A percentile compares a stretch with the other conserved stretches of the same genome.
Conservation (phyloP, 2,113 vertebrate species). For the Ochotona curzoniae region DNA sequence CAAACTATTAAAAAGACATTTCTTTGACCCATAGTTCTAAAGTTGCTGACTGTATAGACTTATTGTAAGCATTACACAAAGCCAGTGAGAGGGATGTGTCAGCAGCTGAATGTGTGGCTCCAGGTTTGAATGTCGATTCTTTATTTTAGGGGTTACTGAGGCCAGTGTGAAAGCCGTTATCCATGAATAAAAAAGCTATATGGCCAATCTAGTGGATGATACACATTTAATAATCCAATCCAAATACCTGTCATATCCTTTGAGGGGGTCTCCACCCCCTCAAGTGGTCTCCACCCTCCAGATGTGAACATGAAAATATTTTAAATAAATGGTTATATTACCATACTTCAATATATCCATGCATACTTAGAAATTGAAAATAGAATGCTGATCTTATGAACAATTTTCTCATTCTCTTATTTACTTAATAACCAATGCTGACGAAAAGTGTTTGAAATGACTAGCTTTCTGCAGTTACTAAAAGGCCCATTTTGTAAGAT, state of each 20-base stretch:
- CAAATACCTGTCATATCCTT: not conserved
- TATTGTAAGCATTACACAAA: not conserved
- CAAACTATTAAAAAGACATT: not conserved
- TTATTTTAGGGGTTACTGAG: not conserved
- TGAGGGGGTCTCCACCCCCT: not conserved
- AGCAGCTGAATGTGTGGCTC: not conserved
- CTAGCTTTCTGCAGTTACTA: not conserved
- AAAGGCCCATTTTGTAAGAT: not conserved
- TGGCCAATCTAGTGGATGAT: not conserved
- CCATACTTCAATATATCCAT: not conserved
- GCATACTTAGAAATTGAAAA: not conserved
- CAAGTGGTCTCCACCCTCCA: not conserved
- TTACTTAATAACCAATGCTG: not conserved
- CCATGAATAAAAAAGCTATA: not conserved
- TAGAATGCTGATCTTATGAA: not conserved
- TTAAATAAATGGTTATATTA: not conserved
- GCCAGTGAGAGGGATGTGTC: not conserved
- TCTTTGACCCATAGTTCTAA: not conserved
- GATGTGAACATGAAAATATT: not conserved
- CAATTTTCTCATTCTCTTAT: not conserved
- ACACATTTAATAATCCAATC: not conserved
- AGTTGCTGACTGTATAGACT: not conserved
- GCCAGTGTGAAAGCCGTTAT: not conserved
- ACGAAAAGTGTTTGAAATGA: not conserved
- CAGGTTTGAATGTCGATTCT: not conserved